phyloP scores from a whole-genome alignment of 2,797 vertebrate genomes.

The Characodon lateralis region DNA sequence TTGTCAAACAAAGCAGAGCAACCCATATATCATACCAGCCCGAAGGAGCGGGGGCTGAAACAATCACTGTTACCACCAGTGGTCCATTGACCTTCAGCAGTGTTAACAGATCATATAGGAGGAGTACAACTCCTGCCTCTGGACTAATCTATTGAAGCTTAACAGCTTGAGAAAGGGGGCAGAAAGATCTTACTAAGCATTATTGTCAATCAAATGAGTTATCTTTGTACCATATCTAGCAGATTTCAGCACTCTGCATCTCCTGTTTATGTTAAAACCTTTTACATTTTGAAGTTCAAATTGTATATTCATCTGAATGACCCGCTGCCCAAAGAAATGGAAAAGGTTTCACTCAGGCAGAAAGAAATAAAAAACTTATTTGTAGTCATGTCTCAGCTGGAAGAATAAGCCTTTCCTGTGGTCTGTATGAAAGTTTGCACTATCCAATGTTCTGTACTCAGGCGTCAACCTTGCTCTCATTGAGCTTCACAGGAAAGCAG shows the following conservation, averaged over 20 bases:
- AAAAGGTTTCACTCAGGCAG: constrained; percentile 51
- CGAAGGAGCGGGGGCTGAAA: constrained; percentile 46
- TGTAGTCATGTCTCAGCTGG: constrained; percentile 43
- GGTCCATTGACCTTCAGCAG: constrained; percentile 59
- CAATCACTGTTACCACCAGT: constrained; percentile 52
- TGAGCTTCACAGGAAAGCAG: constrained; percentile 32
- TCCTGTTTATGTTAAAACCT: constrained; percentile 22
- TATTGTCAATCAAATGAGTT: constrained; percentile 49
- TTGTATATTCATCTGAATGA: constrained; percentile 38
- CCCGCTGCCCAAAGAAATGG: constrained; percentile 28
- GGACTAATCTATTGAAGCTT: constrained; percentile 37
- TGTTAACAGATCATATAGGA: constrained; percentile 42
- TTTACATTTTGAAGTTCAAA: constrained; percentile 25
- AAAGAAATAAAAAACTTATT: constrained; percentile 29
- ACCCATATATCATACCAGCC: constrained; percentile 59
- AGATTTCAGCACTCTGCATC: constrained; percentile 19
- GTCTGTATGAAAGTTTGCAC: constrained; percentile 36
- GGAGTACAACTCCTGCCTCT: constrained; percentile 43
- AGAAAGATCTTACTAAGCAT: constrained; percentile 42
- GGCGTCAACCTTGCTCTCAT: constrained; percentile 40
- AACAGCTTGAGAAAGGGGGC: constrained; percentile 21
- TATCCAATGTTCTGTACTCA: constrained; percentile 37
- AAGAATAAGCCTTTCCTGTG: constrained; percentile 26
- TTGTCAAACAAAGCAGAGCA: constrained; percentile 49
- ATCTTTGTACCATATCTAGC: constrained; percentile 13